Conservation (phyloP, 2,888 invertebrate genomes). For the Aproaerema taeniolella region DNA sequence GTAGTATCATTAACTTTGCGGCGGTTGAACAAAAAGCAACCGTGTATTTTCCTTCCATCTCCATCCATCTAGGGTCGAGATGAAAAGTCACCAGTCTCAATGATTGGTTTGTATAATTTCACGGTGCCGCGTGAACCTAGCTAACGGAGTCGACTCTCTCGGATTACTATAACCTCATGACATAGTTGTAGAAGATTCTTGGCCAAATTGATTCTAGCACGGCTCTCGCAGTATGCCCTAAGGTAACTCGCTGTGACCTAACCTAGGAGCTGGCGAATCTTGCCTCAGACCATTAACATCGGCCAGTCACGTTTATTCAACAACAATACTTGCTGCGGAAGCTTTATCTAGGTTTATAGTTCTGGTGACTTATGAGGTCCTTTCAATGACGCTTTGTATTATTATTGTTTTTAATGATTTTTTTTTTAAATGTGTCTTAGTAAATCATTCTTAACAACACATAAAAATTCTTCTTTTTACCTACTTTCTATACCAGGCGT, state of each 20-base stretch:
- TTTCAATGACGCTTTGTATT: conserved; percentile 3
- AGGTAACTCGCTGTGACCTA: conserved; percentile 30
- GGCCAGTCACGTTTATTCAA: conserved; percentile 27
- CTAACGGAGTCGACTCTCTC: conserved; percentile 54
- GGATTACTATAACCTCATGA: conserved; percentile 66
- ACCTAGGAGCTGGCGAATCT: conserved; percentile 21
- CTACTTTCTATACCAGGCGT: too few relatives aligned
- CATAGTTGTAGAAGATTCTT: conserved; percentile 54
- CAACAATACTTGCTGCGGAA: conserved; percentile 18
- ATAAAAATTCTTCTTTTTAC: too few relatives aligned
- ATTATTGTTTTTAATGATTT: neutral
- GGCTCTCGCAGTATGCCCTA: conserved; percentile 28
- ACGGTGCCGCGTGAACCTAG: conserved; percentile 53
- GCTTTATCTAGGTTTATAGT: conserved; percentile 22
- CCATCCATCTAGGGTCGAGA: conserved; percentile 44
- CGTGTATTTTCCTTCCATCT: conserved; percentile 27
- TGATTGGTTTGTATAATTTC: conserved; percentile 65
- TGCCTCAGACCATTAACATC: conserved; percentile 19
- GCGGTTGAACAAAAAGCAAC: conserved; percentile 11
- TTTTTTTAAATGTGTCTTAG: too few relatives aligned
- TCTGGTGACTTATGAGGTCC: conserved; percentile 10
- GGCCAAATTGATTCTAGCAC: conserved; percentile 58
- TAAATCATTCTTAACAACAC: too few relatives aligned
- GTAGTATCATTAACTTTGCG: conserved; percentile 12
- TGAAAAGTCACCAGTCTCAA: conserved; percentile 49